These are phyloP conservation scores for Holothuria leucospilota DNA, from an alignment of 53 echinoderm and acorn worm species.

Conservation along the genomic window DNA sequence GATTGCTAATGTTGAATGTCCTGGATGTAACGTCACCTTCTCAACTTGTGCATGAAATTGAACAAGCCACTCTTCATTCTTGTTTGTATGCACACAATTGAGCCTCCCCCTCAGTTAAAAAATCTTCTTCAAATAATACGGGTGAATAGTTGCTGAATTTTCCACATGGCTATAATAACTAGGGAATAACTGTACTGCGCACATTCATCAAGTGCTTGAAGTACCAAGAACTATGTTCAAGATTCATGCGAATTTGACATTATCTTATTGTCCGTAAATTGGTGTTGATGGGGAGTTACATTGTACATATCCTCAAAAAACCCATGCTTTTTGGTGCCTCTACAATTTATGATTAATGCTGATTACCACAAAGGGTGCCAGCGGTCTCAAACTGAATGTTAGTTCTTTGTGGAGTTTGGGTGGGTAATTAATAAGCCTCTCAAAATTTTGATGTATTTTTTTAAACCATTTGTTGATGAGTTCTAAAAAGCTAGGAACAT, in stretches of 20 bases:
- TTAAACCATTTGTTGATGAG: slow-evolving; percentile 63
- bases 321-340: slow-evolving; percentile 70
- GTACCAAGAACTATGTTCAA: slow-evolving; percentile 12
- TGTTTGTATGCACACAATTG: slow-evolving; percentile 21
- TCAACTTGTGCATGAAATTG: slow-evolving; percentile 13
- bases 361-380: slow-evolving; percentile 57
- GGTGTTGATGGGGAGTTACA: slow-evolving; percentile 70
- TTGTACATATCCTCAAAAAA: slow-evolving; percentile 64
- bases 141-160: not conserved
- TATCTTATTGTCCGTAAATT: slow-evolving; percentile 49
- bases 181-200: too few relatives aligned
- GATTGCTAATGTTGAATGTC: not conserved
- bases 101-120: slow-evolving; percentile 34
- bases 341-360: slow-evolving; percentile 55
- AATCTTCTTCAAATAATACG: not conserved
- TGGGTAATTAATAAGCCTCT: slow-evolving; percentile 60
- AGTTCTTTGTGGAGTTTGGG: slow-evolving; percentile 62
- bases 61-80: not conserved
- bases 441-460: slow-evolving; percentile 46
- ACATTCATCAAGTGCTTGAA: slow-evolving; percentile 14
- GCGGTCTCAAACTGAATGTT: slow-evolving; percentile 43
- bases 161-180: too few relatives aligned
- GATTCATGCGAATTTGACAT: slow-evolving; percentile 11
- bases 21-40: not conserved
- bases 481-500: slow-evolving; percentile 22